Evolutionary conservation across 2,888 invertebrate genomes (phyloP), one percentile per base, ranked within the genome.

Genomic region (Apotomis capreana): DNA sequence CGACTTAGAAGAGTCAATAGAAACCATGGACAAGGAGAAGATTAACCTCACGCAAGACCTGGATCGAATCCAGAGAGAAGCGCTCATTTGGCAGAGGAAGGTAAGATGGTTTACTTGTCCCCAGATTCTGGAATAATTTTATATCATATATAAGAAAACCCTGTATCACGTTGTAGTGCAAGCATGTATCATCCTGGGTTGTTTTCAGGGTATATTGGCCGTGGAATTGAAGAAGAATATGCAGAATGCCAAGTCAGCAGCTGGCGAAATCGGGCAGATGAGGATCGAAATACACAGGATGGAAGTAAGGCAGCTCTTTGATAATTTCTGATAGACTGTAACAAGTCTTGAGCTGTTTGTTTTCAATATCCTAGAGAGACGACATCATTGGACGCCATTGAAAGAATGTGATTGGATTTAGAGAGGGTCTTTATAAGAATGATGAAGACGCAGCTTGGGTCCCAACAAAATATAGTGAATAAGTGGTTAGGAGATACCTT

Each of bases 51-150:
- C 95, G 1, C 94, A 95, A 69, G 94, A 95, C 57, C 85, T 96
- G 26, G 94, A 96, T 74, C 93, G 94, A 54, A 86, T 92, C 36
- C 95, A 95, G 79, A 93, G 95, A 52, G 96, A 97, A 84, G 94
- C 95, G 8, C 89, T 97, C 44, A 95, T 96, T 46, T 97, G 97
- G 97, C 96, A 97, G 83, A 95, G 96, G 76, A 97, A 97, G 90
- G 95, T 96, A 62, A 67, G 73, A 26, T 26, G 26, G 26, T 26
- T 26, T 26, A 26, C 70, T 46, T 60, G 13, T 44, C 5, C 44
- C 15, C 1, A 5, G 2, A 9, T 40, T 44, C 44, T 13, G 4
- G 26, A 2, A 15, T 15, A 0, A 2, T 26, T 26, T 26, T 26
- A 4, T 6, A 40, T 40, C 40, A 40, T 40, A 40, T 40, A 40